These are phyloP conservation scores for Meiosimyza decipiens DNA, from an alignment of 2,888 invertebrate species.

Conservation along the genomic window DNA sequence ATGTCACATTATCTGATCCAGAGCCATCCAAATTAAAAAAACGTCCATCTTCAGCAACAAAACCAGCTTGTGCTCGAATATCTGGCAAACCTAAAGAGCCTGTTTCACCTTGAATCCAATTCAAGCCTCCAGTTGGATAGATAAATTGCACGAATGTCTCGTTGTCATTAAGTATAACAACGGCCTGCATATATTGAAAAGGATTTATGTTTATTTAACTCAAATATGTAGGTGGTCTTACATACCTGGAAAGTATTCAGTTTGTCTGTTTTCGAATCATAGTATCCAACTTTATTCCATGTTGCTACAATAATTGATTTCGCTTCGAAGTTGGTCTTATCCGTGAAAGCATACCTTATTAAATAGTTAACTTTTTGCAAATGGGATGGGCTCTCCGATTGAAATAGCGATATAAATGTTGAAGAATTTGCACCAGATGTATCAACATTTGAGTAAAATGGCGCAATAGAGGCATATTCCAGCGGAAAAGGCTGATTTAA, in stretches of 20 bases:
- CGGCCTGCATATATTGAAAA: slow-evolving; percentile 48
- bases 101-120: slow-evolving; percentile 89
- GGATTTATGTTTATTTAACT: no score
- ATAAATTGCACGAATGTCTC: slow-evolving; percentile 87
- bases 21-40: slow-evolving; percentile 83
- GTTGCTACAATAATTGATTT: slow-evolving; percentile 86
- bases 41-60: slow-evolving; percentile 86
- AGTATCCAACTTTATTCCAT: slow-evolving; percentile 88
- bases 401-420: slow-evolving; percentile 80
- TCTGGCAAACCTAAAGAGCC: slow-evolving; percentile 84
- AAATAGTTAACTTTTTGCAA: slow-evolving; percentile 76
- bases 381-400: slow-evolving; percentile 73
- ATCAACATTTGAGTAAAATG: slow-evolving; percentile 92
- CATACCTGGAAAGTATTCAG: slow-evolving; percentile 90
- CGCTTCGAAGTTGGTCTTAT: slow-evolving; percentile 79
- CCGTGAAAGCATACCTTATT: slow-evolving; percentile 79
- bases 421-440: slow-evolving; percentile 70
- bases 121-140: slow-evolving; percentile 88
- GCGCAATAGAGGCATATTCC: slow-evolving; percentile 89
- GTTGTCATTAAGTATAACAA: slow-evolving; percentile 57
- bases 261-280: slow-evolving; percentile 73
- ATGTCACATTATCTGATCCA: slow-evolving; percentile 84
- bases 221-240: background rate
- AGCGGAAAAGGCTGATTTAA: slow-evolving; percentile 90
- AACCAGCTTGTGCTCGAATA: slow-evolving; percentile 92